Evolutionary conservation across 2,888 invertebrate species (phyloP).

Genomic region (Pyrochroa serraticornis): DNA sequence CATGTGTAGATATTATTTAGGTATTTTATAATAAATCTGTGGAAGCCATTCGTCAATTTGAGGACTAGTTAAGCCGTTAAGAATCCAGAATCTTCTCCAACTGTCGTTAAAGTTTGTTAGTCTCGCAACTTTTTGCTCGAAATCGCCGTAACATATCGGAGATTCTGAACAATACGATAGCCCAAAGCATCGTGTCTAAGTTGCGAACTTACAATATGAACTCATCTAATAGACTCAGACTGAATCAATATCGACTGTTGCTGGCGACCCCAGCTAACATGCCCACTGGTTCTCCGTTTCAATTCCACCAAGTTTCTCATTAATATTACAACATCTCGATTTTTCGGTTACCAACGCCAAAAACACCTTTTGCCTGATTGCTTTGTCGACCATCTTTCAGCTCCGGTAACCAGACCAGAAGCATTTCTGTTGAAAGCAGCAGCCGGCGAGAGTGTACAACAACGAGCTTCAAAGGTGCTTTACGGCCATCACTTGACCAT

Average conservation of each 20-base stretch:
- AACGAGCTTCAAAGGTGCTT: constrained; percentile 35
- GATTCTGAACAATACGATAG: constrained; percentile 20
- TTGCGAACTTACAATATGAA: constrained; percentile 28
- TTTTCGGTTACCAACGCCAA: constrained; percentile 5
- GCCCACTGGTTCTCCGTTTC: constrained; percentile 14
- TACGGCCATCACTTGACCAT: constrained; percentile 35
- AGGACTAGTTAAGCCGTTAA: too few species aligned
- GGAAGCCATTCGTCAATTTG: too few species aligned
- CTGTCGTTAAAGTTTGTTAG: too few species aligned
- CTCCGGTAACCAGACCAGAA: neutral
- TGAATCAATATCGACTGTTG: constrained; percentile 28
- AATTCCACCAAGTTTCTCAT: neutral
- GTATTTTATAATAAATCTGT: too few species aligned
- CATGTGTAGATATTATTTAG: too few species aligned
- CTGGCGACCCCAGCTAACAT: constrained; percentile 6
- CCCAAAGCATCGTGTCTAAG: constrained; percentile 21
- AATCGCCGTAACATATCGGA: constrained; percentile 11
- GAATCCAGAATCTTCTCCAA: too few species aligned
- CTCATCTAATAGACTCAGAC: constrained; percentile 29
- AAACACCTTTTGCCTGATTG: neutral
- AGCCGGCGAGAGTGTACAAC: constrained; percentile 12
- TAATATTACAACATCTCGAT: constrained; percentile 1
- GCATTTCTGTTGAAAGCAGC: constrained; percentile 1
- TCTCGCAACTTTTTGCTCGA: neutral
- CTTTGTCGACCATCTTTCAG: constrained; percentile 16